Evolutionary conservation across 2,113 vertebrate genomes (phyloP), one percentile per base, ranked within the genome.

Genomic region (Catharus bicknelli): DNA sequence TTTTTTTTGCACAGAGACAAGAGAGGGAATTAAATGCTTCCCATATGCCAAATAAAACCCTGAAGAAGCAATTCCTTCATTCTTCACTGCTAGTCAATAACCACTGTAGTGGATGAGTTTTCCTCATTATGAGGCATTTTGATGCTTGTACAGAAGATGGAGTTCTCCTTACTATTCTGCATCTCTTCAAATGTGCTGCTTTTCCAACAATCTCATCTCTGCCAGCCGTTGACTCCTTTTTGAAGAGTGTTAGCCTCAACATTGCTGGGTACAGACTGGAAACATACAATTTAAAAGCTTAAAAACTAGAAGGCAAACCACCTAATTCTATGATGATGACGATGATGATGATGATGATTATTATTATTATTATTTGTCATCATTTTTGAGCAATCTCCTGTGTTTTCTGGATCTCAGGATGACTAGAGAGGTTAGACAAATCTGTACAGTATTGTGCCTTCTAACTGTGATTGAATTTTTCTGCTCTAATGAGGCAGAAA

Each of bases 241-340:
- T 26, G 12, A 68, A 74, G 23, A 62, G 3, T 29, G 7, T 64
- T 68, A 81, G 11, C 11, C 3, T 63, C 61, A n/a, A 1, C 34
- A n/a, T 40, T 55, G 10, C 16, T 45, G n/a, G 10, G 7, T 67
- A 12, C 20, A 70, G 38, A 50, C 7, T 47, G 23, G n/a, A 83
- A 88, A 74, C 10, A 23, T 12, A 25, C 64, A 68, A 80, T 22
- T n/a, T 64, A 57, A 45, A n/a, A 76, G 7, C 10, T 38, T 67
- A 48, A 84, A 90, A 82, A 40, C 8, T 45, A 30, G 32, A 86
- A 51, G 6, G 11, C 10, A 69, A 86, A 62, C 20, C 0, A 80
- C 68, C 1, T 21, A 43, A 18, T 22, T n/a, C 2, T 3, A 47
- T 4, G 27, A 12, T 9, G 18, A 45, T 4, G 3, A 47, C 3